Evolutionary conservation across 64 coral and sea anemone species (phyloP).

Genomic region (Montipora capricornis): DNA sequence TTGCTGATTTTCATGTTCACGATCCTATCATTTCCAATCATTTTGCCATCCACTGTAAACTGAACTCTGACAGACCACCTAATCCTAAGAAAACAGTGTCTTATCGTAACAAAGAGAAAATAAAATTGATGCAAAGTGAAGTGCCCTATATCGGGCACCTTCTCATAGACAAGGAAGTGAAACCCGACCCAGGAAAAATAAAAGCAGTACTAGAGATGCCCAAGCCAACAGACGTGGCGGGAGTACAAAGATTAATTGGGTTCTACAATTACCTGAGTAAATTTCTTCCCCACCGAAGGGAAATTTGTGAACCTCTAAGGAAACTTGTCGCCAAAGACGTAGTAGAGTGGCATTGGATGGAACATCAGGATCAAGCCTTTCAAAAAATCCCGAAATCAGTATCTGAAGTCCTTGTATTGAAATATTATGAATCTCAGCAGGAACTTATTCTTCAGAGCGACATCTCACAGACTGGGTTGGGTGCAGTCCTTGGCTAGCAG

Average conservation of each 20-base stretch:
- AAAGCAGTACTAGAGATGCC: not conserved
- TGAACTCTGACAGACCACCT: too few relatives aligned
- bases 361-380: not conserved
- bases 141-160: not conserved
- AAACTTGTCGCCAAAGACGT: not conserved
- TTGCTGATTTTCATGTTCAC: too few relatives aligned
- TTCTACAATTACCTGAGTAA: not conserved
- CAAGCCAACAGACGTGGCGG: not conserved
- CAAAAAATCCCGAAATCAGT: not conserved
- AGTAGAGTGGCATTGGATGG: not conserved
- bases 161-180: not conserved
- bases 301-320: not conserved
- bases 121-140: not conserved
- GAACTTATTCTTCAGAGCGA: not conserved
- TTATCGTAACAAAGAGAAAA: not conserved
- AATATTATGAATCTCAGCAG: not conserved
- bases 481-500: not conserved
- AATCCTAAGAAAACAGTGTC: too few relatives aligned
- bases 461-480: not conserved
- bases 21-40: too few relatives aligned
- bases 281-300: not conserved
- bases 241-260: not conserved
- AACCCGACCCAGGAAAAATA: not conserved
- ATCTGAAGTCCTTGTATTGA: not conserved
- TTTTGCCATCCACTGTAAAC: too few relatives aligned